Evolutionary conservation across 1,140 invertebrate genomes (phyloP), one percentile per base, ranked within the genome.

Genomic region (Caenorhabditis brenneri): DNA sequence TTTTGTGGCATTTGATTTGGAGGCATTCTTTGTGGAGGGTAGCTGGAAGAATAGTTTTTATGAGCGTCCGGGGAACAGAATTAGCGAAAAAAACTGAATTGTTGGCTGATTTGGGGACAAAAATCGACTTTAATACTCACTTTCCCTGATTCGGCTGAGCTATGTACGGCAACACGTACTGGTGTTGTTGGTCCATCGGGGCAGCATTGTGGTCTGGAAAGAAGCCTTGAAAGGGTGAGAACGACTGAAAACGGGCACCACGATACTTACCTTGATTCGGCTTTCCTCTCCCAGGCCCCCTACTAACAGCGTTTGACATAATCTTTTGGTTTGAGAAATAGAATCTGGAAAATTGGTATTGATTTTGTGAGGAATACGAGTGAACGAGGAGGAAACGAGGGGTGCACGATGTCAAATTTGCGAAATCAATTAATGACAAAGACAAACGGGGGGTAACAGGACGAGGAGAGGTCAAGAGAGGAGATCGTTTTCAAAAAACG

Each of bases 231-330:
- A 74, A 22, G 22, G 6, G 0, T 74, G 6, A 46, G n/a, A 42
- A 22, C 22, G 5, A 16, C 36, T 74, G 33, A 12, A 16, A 16
- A 36, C 33, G 15, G 15, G 15, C 49, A 24, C 33, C 19, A 36
- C 3, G 1, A 31, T 19, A 42, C 65, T 74, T 42, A 74, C 65
- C 36, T 42, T 42, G 65, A 42, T 74, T 74, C 15, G 65, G 65
- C 65, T 74, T 74, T 42, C 65, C 65, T 74, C 65, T 74, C 36
- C 65, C 65, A 42, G 33, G 65, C 65, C 65, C 65, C 65, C 65
- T 74, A 74, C 65, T 74, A 74, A 74, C 65, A 74, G 65, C 65
- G 65, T 74, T 74, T 42, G 65, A 74, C 65, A 74, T 74, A 74
- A 74, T 42, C 36, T 10, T 74, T 74, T 22, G 29, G 65, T 74